Evolutionary conservation across 2,797 vertebrate species (phyloP).

Genomic region (Malurus leucopterus): DNA sequence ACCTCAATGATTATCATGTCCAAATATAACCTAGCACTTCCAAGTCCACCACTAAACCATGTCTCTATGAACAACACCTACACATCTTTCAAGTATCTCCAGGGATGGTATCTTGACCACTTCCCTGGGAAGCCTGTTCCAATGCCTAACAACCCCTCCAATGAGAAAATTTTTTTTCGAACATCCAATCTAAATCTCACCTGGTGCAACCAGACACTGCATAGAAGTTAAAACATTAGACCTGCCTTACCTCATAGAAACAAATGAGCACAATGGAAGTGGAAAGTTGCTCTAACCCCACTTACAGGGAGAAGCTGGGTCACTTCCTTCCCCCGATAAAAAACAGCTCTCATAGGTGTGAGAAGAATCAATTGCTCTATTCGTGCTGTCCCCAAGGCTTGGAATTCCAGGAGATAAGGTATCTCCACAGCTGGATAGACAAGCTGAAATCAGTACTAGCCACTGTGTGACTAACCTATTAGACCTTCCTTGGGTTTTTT

Average conservation of each 20-base stretch:
- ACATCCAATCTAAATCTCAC: neutral
- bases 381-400: neutral
- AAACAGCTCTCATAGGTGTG: neutral
- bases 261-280: neutral
- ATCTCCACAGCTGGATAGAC: conserved; percentile 9
- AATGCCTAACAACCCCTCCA: fast-evolving
- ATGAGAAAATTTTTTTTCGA: neutral
- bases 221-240: neutral
- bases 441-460: conserved; percentile 6
- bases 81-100: neutral
- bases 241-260: neutral
- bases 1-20: neutral
- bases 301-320: neutral
- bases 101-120: neutral
- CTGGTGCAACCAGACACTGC: neutral
- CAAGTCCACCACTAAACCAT: neutral
- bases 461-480: conserved; percentile 28
- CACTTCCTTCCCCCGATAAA: neutral
- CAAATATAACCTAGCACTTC: neutral
- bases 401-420: conserved; percentile 29
- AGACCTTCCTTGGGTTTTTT: conserved; percentile 11
- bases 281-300: neutral
- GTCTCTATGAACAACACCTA: neutral
- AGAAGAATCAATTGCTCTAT: conserved; percentile 6
- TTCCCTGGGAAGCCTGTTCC: neutral